These are phyloP conservation scores for Helicolenus hilgendorfi DNA, from an alignment of 2,797 vertebrate genomes.

Conservation along the genomic window DNA sequence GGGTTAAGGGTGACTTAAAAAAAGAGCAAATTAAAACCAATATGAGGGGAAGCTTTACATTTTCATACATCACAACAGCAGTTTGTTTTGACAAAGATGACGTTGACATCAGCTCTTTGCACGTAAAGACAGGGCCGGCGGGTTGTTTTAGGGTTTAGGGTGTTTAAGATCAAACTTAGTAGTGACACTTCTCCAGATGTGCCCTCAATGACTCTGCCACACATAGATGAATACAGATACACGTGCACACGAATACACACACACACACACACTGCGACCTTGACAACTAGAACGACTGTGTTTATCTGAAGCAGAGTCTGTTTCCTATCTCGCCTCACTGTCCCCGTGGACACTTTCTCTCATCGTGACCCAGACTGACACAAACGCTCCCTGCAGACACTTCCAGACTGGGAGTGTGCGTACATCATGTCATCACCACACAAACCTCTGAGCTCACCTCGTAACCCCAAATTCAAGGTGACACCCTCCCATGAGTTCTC, in stretches of 20 bases:
- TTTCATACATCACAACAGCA: conserved; percentile 15
- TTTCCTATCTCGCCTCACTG: conserved; percentile 79
- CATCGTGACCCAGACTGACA: conserved; percentile 72
- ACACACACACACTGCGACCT: conserved; percentile 65
- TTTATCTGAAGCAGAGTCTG: conserved; percentile 82
- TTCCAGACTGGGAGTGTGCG: conserved; percentile 2
- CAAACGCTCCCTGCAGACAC: conserved; percentile 40
- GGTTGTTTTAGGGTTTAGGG: background rate
- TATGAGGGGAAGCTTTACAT: background rate
- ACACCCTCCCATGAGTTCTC: background rate
- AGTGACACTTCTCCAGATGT: conserved; percentile 81
- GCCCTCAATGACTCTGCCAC: conserved; percentile 54
- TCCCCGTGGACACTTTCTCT: conserved; percentile 74
- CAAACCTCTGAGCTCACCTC: conserved; percentile 24
- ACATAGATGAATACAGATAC: conserved; percentile 13
- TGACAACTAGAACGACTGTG: conserved; percentile 80
- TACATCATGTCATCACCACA: conserved; percentile 35
- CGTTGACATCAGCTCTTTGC: background rate
- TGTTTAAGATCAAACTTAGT: background rate
- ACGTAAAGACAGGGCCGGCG: background rate
- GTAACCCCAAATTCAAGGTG: conserved; percentile 40
- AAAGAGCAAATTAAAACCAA: background rate
- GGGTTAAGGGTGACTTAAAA: background rate
- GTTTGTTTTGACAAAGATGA: conserved; percentile 12
- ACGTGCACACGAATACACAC: background rate